Conservation (phyloP, 1,140 invertebrate species). For the Zophobas atratus region DNA sequence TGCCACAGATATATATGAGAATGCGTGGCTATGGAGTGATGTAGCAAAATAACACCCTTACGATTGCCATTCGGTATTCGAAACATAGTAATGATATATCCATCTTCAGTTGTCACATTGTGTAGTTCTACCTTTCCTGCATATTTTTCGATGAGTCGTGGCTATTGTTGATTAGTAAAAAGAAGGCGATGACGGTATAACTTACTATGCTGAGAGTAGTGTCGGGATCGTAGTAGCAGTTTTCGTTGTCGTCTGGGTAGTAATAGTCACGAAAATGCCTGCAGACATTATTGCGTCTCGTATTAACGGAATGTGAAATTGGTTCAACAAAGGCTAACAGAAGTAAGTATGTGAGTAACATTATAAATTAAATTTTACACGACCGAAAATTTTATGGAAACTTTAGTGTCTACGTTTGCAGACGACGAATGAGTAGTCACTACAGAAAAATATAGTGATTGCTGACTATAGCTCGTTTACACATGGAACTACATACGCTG, state of each 20-base stretch:
- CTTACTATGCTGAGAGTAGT: not conserved
- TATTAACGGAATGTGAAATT: not conserved
- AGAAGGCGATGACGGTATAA: not conserved
- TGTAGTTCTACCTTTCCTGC: constrained; percentile 1
- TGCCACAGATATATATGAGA: constrained; percentile 11
- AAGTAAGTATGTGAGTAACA: constrained; percentile 1
- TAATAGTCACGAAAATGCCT: not conserved
- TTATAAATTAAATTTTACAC: not conserved
- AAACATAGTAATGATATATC: constrained; percentile 1
- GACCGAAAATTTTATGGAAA: too few relatives aligned
- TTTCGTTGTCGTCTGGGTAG: constrained; percentile 1
- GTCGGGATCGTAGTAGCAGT: constrained; percentile 27
- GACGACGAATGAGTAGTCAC: too few relatives aligned
- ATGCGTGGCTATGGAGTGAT: constrained; percentile 12
- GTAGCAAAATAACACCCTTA: constrained; percentile 9
- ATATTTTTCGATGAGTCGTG: constrained; percentile 1
- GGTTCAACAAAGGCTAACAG: not conserved
- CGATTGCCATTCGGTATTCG: constrained; percentile 6
- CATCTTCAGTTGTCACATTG: constrained; percentile 6
- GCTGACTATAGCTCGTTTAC: too few relatives aligned
- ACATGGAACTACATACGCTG: too few relatives aligned
- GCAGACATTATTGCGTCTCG: constrained; percentile 9
- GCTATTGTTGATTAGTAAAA: constrained; percentile 3
- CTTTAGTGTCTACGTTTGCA: too few relatives aligned
- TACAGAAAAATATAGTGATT: too few relatives aligned